Evolutionary conservation across 2,797 vertebrate genomes (phyloP), one percentile per base, ranked within the genome.

Genomic region (Ambastaia sidthimunki): DNA sequence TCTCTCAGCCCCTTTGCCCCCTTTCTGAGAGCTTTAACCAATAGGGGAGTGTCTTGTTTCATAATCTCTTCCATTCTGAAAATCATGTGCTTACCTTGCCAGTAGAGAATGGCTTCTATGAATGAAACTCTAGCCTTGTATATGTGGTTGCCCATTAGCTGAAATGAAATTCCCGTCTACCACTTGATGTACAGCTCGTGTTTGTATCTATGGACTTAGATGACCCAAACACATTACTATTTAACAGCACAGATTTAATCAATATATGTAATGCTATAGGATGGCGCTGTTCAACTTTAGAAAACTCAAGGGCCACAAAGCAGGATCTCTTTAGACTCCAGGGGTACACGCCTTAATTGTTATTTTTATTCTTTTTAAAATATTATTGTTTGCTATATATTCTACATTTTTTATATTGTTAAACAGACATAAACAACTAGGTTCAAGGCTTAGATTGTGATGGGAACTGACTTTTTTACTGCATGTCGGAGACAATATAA

Each of bases 1-100:
- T 71, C 73, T 74, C 74, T 82, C 82, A 82, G 71, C 60, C 72
- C 13, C 31, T 80, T 77, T 78, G 75, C 78, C 79, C 73, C 52
- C 60, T 41, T n/a, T 67, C 78, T 81, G 63, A 18, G 28, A 76
- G 69, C 59, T 67, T 66, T 63, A 82, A 60, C 67, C 70, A 76
- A 69, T 37, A 81, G 67, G 60, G 59, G 52, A 54, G 83, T 78
- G 80, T 86, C 75, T 74, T 69, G 74, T 87, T 85, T 73, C 82
- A 80, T 54, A 79, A 72, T 74, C 54, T 25, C 25, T 80, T 55
- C 72, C 80, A 76, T 50, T 76, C 81, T 66, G 76, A 83, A 84
- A 76, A 63, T 18, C 76, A 52, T 31, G 48, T 62, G 71, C 59
- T 72, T 79, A 47, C 76, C n/a, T 54, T 67, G 16, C 31, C 34